Evolutionary conservation across 2,113 vertebrate species (phyloP), one percentile per base, ranked within the genome.

Genomic region (Osmerus mordax): DNA sequence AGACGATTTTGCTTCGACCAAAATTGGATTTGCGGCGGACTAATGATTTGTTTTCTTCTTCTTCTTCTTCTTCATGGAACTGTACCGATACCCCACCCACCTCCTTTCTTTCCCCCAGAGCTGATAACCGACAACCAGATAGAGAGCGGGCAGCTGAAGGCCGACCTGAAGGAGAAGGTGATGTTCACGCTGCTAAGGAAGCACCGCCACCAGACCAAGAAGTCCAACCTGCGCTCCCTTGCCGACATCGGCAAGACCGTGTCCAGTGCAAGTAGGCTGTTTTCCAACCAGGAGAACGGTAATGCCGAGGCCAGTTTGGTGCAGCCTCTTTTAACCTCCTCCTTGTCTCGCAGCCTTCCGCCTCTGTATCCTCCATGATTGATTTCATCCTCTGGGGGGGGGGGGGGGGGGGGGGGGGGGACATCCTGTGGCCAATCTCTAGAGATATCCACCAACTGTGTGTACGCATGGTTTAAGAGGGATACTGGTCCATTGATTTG

Each of bases 181-280:
- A 93, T 93, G 79, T 99, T 95, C 84, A 97, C 96, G 0, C 82
- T 99, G 84, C 93, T 99, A 15, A 89, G 97, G 79, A 96, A 93
- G 76, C 97, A 99, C 80, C 93, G 96, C 29, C 97, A 99, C 86
- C 97, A 99, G 90, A 99, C 97, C 86, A 99, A 99, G 92, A 99
- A 99, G 75, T 99, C 97, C 87, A 99, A 99, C 91, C 90, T 99
- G 71, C 97, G 97, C 25, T 99, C 97, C 0, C 90, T 99, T 79
- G 96, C 97, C 6, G 97, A 99, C 90, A 99, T 99, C 1, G 97
- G 97, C 73, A 99, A 97, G 91, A 98, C 95, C 0, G 97, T 99
- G 86, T 99, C 97, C 89, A 98, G 96, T 85, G 97, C 97, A 84
- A 99, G 97, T 91, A 91, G 95, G 86, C 95, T 98, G 91, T 99